These are phyloP conservation scores for Cheirogaleus medius DNA, from an alignment of 2,113 vertebrate genomes.

Conservation along the genomic window DNA sequence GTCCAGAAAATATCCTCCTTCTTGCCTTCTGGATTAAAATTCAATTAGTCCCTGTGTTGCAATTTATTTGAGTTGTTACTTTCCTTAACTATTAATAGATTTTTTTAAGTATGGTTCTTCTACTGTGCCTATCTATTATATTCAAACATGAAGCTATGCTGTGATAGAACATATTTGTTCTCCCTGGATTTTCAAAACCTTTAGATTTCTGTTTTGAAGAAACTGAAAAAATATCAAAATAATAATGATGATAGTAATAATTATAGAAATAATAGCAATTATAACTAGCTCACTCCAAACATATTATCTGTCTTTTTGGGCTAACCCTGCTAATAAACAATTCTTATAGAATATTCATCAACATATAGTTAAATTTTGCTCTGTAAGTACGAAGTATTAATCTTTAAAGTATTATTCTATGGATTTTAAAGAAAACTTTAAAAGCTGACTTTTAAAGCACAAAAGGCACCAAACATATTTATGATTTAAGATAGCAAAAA, in stretches of 20 bases:
- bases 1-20: background rate
- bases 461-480: background rate
- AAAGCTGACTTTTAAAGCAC: constrained; percentile 55
- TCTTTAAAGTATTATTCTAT: background rate
- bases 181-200: background rate
- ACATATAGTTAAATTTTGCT: background rate
- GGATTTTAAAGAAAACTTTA: background rate
- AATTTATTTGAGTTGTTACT: background rate
- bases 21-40: background rate
- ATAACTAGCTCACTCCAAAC: background rate
- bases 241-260: background rate
- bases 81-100: background rate
- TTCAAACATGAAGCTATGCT: background rate
- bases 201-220: background rate
- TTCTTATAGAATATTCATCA: background rate
- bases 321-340: background rate
- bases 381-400: background rate
- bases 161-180: background rate
- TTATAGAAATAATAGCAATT: background rate
- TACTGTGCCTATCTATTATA: accelerated
- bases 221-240: background rate
- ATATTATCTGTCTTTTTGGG: background rate
- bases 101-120: background rate
- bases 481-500: background rate
- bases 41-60: background rate